Conservation (phyloP, 2,888 invertebrate genomes). For the Cyaniris semiargus region DNA sequence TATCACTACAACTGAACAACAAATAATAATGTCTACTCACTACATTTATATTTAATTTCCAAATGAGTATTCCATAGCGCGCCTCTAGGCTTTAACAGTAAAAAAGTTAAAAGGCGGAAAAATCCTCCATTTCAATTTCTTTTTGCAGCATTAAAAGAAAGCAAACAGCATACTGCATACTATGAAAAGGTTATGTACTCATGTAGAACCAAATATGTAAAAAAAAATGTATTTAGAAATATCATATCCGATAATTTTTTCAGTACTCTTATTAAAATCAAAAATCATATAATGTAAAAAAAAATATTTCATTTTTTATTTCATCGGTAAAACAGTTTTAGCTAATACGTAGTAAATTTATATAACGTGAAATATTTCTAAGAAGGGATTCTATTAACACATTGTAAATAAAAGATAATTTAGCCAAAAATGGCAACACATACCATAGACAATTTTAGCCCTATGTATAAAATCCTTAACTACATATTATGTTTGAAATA, state of each 20-base stretch:
- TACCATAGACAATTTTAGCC: constrained; percentile 31
- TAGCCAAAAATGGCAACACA: constrained; percentile 26
- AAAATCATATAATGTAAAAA: neutral
- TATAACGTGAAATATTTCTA: neutral
- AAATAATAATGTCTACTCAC: constrained; percentile 17
- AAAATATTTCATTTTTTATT: neutral
- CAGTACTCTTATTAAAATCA: neutral
- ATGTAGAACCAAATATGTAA: neutral
- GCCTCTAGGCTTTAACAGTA: constrained; percentile 23
- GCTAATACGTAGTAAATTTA: neutral
- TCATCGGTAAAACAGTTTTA: neutral
- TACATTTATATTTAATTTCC: constrained; percentile 8
- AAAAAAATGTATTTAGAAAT: neutral
- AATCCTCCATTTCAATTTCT: neutral
- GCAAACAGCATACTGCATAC: neutral
- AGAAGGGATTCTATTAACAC: neutral
- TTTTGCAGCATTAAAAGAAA: neutral
- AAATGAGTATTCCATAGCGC: constrained; percentile 25
- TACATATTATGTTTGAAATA: constrained; percentile 36
- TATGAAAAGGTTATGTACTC: neutral
- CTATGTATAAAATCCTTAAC: constrained; percentile 32
- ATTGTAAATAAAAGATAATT: constrained; percentile 30
- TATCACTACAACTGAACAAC: constrained; percentile 33
- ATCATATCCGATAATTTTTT: neutral
- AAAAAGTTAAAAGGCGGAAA: constrained; percentile 17